These are phyloP conservation scores for Enteromius thamalakanensis DNA, from an alignment of 2,797 vertebrate genomes.

Conservation along the genomic window DNA sequence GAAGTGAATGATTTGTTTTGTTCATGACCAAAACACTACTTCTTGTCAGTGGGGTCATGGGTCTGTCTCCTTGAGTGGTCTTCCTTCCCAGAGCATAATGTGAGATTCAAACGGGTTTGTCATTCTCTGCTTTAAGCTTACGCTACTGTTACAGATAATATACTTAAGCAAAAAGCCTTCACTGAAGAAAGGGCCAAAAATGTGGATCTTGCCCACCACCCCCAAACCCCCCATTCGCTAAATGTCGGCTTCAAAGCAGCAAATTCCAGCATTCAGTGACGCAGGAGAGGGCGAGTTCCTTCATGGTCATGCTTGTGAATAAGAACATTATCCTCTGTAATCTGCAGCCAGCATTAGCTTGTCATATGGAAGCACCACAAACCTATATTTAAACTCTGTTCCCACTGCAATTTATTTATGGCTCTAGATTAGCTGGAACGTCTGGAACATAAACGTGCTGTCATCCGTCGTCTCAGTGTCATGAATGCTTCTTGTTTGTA, in stretches of 20 bases:
- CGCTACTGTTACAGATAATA: conserved; percentile 49
- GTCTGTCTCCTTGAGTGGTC: conserved; percentile 12
- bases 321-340: conserved; percentile 53
- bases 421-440: conserved; percentile 27
- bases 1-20: conserved; percentile 27
- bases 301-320: conserved; percentile 52
- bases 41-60: conserved; percentile 33
- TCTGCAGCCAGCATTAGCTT: conserved; percentile 40
- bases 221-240: conserved; percentile 13
- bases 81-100: conserved; percentile 45
- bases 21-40: conserved; percentile 7
- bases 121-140: conserved; percentile 35
- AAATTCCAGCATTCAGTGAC: conserved; percentile 46
- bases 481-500: conserved; percentile 11
- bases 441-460: conserved; percentile 27
- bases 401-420: conserved; percentile 32
- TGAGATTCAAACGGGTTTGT: conserved; percentile 36
- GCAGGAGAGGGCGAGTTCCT: conserved; percentile 39
- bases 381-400: conserved; percentile 35
- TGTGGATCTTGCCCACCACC: conserved; percentile 23
- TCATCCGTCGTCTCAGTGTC: conserved; percentile 19
- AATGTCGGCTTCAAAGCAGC: conserved; percentile 43
- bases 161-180: conserved; percentile 43
- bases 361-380: conserved; percentile 29
- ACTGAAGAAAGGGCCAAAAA: conserved; percentile 40